Evolutionary conservation across 2,113 vertebrate species (phyloP).

Genomic region (Corythoichthys haematopterus): DNA sequence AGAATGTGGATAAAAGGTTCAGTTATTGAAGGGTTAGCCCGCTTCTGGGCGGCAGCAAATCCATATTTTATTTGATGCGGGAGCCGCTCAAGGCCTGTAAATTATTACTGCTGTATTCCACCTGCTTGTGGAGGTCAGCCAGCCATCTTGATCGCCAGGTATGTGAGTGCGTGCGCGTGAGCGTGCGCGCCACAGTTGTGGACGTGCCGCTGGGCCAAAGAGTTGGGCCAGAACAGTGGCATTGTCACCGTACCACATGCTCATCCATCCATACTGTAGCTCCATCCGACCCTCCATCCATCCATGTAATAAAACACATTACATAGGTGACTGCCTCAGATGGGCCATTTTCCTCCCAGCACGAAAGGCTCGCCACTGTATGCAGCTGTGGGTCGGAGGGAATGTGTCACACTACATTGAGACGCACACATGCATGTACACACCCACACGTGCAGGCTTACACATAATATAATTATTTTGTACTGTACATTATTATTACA

Average conservation of each 20-base stretch:
- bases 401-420: slow-evolving; percentile 17
- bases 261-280: slow-evolving; percentile 51
- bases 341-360: slow-evolving; percentile 47
- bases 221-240: slow-evolving; percentile 20
- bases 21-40: slow-evolving; percentile 43
- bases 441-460: not conserved
- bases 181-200: not conserved
- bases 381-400: slow-evolving; percentile 15
- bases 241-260: slow-evolving; percentile 37
- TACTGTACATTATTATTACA: not conserved
- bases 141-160: slow-evolving; percentile 19
- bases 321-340: slow-evolving; percentile 60
- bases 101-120: slow-evolving; percentile 63
- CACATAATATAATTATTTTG: not conserved
- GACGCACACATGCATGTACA: slow-evolving; percentile 9
- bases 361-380: slow-evolving; percentile 32
- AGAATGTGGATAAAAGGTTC: slow-evolving; percentile 36
- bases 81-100: slow-evolving; percentile 56
- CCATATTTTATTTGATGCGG: slow-evolving; percentile 63
- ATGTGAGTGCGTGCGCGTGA: slow-evolving; percentile 8
- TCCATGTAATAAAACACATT: slow-evolving; percentile 63
- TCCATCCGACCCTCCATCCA: slow-evolving; percentile 45
- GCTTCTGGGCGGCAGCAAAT: slow-evolving; percentile 51
- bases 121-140: slow-evolving; percentile 52
- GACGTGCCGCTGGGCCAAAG: slow-evolving; percentile 17